Evolutionary conservation across 1,140 invertebrate species (phyloP), one percentile per base, ranked within the genome.

Genomic region (Battus philenor): DNA sequence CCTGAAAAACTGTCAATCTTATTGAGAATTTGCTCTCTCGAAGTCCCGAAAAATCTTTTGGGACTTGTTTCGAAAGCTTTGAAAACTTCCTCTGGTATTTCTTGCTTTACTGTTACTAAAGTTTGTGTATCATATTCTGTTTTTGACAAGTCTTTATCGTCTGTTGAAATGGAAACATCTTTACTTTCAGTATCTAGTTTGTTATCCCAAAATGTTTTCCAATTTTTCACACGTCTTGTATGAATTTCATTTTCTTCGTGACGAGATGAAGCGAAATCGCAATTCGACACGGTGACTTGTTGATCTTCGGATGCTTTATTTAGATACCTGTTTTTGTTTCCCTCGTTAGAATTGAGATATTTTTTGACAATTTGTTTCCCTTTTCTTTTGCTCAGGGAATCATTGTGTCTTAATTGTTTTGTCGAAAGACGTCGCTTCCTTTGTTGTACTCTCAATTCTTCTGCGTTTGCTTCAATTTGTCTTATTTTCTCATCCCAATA

Each of bases 401-500:
- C 85, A 46, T 86, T 83, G 20, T 68, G 61, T 34, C 72, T 73
- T 13, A 77, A 59, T 32, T 78, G 57, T 49, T 73, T 79, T 10
- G 73, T 45, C 20, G 68, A 59, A 12, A 66, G 49, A 49, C 75
- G 68, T 49, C 65, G 72, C 53, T 68, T 73, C 49, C 57, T 75
- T 54, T 74, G 59, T 34, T 63, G 50, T 26, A 54, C 50, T 46
- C 72, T 68, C 34, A 60, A 49, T 71, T 79, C 79, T 70, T 81
- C 69, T 15, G 67, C 64, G 45, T 75, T 78, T 7, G 66, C 75
- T 56, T 83, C 74, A 36, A 82, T 74, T 54, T 74, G 63, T 30
- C 73, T 68, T 34, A 87, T 87, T 59, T 64, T 86, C 44, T 86
- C 77, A 55, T 87, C 86, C 86, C 86, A 87, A 52, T 84, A 87